Percentiles rank a stretch among this genome's conserved stretches.
Evolutionary conservation across 1,140 invertebrate genomes (phyloP).

Genomic region (Fopius arisanus): DNA sequence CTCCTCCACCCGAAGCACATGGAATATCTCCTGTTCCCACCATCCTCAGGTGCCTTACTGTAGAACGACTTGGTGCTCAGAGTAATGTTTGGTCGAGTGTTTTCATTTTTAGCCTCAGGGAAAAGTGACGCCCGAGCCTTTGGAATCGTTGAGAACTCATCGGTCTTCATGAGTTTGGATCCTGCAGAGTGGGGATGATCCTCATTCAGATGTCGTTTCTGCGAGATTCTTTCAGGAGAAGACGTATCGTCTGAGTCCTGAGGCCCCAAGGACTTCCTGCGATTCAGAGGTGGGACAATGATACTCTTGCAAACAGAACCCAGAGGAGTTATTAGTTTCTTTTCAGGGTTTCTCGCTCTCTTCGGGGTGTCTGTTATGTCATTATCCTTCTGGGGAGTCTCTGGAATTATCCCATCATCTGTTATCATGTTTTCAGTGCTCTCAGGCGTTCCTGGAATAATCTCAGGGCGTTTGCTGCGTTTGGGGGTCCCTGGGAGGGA

Average conservation of each 20-base stretch:
- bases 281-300: constrained; percentile 45
- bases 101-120: constrained; percentile 42
- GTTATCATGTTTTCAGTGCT: background rate
- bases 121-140: constrained; percentile 56
- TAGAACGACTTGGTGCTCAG: constrained; percentile 56
- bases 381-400: constrained; percentile 32
- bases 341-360: constrained; percentile 42
- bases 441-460: background rate
- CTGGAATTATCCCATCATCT: background rate
- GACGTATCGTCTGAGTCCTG: constrained; percentile 35
- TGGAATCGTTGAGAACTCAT: constrained; percentile 39
- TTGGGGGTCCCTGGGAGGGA: constrained; percentile 24
- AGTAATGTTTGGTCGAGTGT: constrained; percentile 34
- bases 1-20: constrained; percentile 26
- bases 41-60: constrained; percentile 19
- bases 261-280: constrained; percentile 44
- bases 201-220: constrained; percentile 46
- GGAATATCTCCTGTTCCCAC: constrained; percentile 14
- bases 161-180: constrained; percentile 42
- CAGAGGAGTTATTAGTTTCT: constrained; percentile 50
- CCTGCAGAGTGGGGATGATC: background rate
- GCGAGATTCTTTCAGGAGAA: constrained; percentile 39
- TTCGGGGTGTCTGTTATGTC: constrained; percentile 47
- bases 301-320: constrained; percentile 45
- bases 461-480: background rate